Conservation (phyloP, 2,113 vertebrate genomes). For the Thryonomys swinderianus region DNA sequence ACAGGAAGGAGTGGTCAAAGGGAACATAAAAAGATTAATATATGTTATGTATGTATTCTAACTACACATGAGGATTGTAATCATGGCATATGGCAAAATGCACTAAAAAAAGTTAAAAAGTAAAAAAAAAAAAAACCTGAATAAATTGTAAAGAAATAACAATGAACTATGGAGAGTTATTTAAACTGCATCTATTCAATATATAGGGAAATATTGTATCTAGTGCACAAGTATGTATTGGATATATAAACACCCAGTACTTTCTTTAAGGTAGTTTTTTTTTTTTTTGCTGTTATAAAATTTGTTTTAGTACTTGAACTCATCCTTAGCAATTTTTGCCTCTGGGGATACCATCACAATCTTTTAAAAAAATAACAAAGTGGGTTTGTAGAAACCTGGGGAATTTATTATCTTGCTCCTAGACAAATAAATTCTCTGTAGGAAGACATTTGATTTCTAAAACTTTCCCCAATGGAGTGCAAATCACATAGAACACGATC, state of each 20-base stretch:
- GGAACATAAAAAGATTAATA: not conserved
- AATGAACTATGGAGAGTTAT: not conserved
- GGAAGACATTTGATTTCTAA: slow-evolving; percentile 26
- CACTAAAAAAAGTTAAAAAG: not conserved
- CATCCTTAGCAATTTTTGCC: not conserved
- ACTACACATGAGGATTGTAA: too few species aligned
- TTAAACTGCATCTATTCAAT: not conserved
- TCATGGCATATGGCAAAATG: not conserved
- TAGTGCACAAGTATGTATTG: not conserved
- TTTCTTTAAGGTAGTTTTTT: not conserved
- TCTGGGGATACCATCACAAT: not conserved
- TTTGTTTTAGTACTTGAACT: slow-evolving; percentile 4
- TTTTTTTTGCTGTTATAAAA: not conserved
- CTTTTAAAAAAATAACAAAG: not conserved
- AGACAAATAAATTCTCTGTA: not conserved
- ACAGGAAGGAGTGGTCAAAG: not conserved
- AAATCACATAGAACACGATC: slow-evolving; percentile 28
- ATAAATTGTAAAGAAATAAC: not conserved
- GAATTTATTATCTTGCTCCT: slow-evolving; percentile 52
- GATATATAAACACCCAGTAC: not conserved
- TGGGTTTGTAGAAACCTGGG: slow-evolving; percentile 21
- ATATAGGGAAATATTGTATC: not conserved
- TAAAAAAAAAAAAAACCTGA: not conserved
- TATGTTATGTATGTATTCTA: not conserved
- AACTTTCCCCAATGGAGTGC: slow-evolving; percentile 12